These are phyloP conservation scores for Pseudorectes ferrugineus DNA, from an alignment of 2,113 vertebrate genomes.

Conservation along the genomic window DNA sequence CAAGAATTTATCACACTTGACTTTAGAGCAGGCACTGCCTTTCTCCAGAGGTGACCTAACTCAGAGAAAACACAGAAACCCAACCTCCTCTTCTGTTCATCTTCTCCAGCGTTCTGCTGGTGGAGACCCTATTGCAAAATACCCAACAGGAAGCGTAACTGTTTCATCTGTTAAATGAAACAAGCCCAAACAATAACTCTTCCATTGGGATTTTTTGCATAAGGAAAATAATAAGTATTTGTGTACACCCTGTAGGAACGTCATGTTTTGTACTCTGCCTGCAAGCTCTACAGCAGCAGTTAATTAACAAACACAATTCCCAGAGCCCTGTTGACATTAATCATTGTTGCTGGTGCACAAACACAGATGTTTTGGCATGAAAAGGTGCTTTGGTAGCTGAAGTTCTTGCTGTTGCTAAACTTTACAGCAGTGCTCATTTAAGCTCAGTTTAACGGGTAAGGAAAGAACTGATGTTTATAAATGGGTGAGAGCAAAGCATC, in stretches of 20 bases:
- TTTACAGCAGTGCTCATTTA: constrained; percentile 24
- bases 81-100: neutral
- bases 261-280: constrained; percentile 61
- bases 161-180: neutral
- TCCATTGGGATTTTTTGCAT: constrained; percentile 19
- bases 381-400: constrained; percentile 56
- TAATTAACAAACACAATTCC: constrained; percentile 70
- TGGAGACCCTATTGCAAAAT: neutral
- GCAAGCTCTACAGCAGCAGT: constrained; percentile 61
- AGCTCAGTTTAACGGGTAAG: neutral
- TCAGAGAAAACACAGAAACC: neutral
- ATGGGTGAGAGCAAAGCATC: neutral
- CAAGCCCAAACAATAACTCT: constrained; percentile 29
- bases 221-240: constrained; percentile 60
- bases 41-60: neutral
- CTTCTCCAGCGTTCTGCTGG: neutral
- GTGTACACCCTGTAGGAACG: constrained; percentile 47
- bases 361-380: constrained; percentile 63
- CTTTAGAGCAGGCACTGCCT: neutral
- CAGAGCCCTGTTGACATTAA: constrained; percentile 68
- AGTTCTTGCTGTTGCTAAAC: constrained; percentile 32
- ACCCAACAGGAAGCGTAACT: neutral
- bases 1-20: constrained; percentile 13
- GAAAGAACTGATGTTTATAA: neutral
- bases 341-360: constrained; percentile 63